Evolutionary conservation across 2,888 invertebrate species (phyloP).

Genomic region (Osmoderma eremita): DNA sequence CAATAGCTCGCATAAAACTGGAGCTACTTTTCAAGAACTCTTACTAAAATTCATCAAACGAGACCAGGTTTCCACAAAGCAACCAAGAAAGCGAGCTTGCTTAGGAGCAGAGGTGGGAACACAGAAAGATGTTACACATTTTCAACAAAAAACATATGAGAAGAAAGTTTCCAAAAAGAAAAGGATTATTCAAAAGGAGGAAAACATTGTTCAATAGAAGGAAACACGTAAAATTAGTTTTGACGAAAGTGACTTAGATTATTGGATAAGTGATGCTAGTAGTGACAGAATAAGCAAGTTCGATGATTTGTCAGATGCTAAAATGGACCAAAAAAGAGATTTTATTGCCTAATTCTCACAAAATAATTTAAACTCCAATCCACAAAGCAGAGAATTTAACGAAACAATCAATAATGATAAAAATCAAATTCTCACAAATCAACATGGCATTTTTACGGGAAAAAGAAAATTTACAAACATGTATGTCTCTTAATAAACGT

Average conservation of each 20-base stretch:
- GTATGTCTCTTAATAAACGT: constrained; percentile 41
- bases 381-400: constrained; percentile 31
- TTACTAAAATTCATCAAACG: constrained; percentile 42
- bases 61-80: constrained; percentile 42
- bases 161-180: constrained; percentile 38
- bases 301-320: constrained; percentile 40
- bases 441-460: constrained; percentile 39
- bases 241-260: constrained; percentile 41
- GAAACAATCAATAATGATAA: constrained; percentile 38
- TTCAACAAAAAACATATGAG: constrained; percentile 38
- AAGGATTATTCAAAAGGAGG: constrained; percentile 26
- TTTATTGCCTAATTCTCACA: constrained; percentile 4
- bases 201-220: constrained; percentile 32
- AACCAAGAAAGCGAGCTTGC: constrained; percentile 42
- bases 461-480: constrained; percentile 41
- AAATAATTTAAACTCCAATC: constrained; percentile 34
- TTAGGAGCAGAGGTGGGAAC: constrained; percentile 39
- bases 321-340: constrained; percentile 8
- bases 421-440: constrained; percentile 38
- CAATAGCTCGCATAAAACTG: constrained; percentile 34
- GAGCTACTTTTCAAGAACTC: constrained; percentile 40
- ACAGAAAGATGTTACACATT: constrained; percentile 36
- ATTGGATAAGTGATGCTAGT: constrained; percentile 38
- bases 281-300: constrained; percentile 39
- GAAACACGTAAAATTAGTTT: constrained; percentile 30